Percentiles rank a stretch among this genome's conserved stretches.
Evolutionary conservation across 1,140 invertebrate genomes (phyloP).

Genomic region (Leptoteleia sp.): DNA sequence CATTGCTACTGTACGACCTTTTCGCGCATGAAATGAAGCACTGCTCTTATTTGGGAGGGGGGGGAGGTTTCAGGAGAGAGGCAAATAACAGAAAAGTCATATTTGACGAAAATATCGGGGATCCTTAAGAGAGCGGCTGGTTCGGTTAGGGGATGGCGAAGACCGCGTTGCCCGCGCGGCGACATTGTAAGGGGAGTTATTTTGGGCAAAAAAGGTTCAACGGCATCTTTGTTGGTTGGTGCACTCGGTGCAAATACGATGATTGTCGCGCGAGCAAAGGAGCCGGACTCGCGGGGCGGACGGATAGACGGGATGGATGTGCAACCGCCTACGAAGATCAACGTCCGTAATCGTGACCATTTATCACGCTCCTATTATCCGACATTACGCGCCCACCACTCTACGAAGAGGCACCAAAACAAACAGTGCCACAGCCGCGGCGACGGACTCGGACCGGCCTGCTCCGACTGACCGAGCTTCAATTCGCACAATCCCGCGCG

Average conservation of each 20-base stretch:
- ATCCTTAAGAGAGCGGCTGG: too few species aligned
- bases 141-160: too few species aligned
- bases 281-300: slow-evolving; percentile 26
- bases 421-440: slow-evolving; percentile 51
- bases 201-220: slow-evolving; percentile 54
- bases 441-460: slow-evolving; percentile 45
- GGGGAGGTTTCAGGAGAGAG: too few species aligned
- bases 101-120: too few species aligned
- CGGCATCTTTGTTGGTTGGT: slow-evolving; percentile 43
- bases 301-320: slow-evolving; percentile 58
- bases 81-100: too few species aligned
- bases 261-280: slow-evolving; percentile 59
- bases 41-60: too few species aligned
- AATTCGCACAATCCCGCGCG: slow-evolving; percentile 43
- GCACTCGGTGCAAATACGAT: slow-evolving; percentile 43
- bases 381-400: slow-evolving; percentile 62
- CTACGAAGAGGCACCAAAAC: slow-evolving; percentile 61
- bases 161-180: background rate
- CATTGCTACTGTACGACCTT: too few species aligned
- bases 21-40: too few species aligned
- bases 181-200: slow-evolving; percentile 27
- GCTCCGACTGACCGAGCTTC: slow-evolving; percentile 51
- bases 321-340: slow-evolving; percentile 66
- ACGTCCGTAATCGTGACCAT: slow-evolving; percentile 67
- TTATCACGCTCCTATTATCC: slow-evolving; percentile 67